Evolutionary conservation across 2,888 invertebrate species (phyloP).

Genomic region (Leptopterna dolabrata): DNA sequence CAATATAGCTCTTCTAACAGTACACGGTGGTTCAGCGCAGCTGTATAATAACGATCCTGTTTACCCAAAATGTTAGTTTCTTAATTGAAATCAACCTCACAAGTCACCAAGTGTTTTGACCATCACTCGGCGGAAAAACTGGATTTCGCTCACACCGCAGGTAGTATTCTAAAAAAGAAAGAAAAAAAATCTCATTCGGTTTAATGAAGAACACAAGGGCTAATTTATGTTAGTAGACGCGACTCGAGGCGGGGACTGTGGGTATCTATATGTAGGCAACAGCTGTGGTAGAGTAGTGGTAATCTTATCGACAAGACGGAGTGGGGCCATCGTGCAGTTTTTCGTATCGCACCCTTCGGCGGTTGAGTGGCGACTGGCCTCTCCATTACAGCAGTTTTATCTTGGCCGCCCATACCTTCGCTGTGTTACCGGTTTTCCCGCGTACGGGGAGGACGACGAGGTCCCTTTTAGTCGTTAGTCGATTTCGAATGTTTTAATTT

Average conservation of each 20-base stretch:
- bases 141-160: background rate
- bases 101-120: background rate
- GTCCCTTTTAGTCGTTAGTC: too few relatives aligned
- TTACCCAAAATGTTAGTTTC: background rate
- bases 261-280: background rate
- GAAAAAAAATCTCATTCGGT: background rate
- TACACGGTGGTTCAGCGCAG: background rate
- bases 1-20: too few relatives aligned
- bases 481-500: too few relatives aligned
- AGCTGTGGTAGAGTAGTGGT: background rate
- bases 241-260: background rate
- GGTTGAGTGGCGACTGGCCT: background rate
- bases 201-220: slow-evolving; percentile 5
- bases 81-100: background rate
- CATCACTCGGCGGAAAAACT: background rate
- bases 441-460: background rate
- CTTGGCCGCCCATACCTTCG: background rate
- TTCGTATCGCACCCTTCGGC: background rate
- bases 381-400: background rate
- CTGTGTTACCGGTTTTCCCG: background rate
- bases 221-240: background rate
- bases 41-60: background rate
- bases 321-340: background rate
- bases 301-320: background rate
- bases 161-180: background rate